These are phyloP conservation scores for Pseudotriccus pelzelni DNA, from an alignment of 2,797 vertebrate genomes.

Conservation along the genomic window DNA sequence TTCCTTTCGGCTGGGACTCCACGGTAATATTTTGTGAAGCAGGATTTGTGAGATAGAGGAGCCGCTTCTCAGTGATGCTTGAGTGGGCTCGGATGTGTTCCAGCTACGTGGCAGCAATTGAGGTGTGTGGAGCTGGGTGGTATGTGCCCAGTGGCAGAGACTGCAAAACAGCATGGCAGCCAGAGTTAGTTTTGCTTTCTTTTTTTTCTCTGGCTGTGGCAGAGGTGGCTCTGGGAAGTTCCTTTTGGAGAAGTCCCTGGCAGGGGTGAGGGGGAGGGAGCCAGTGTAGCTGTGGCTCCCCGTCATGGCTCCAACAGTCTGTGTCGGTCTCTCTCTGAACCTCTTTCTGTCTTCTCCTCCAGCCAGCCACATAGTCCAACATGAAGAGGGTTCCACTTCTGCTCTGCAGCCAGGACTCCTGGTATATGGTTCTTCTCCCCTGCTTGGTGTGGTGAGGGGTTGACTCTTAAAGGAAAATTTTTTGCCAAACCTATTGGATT, in stretches of 20 bases:
- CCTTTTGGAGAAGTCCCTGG: background rate
- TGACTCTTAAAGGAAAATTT: background rate
- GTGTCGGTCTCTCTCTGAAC: too few species aligned
- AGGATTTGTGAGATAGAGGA: background rate
- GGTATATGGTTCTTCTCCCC: background rate
- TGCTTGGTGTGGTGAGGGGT: too few species aligned
- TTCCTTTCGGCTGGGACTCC: background rate
- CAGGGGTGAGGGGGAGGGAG: background rate
- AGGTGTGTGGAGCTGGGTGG: background rate
- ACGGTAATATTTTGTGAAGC: background rate
- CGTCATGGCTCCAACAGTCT: background rate
- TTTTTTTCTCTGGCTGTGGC: background rate
- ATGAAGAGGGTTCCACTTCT: background rate
- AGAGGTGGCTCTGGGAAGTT: background rate
- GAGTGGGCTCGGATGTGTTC: background rate
- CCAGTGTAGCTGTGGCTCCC: background rate
- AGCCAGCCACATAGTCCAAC: background rate
- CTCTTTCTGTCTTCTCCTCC: background rate
- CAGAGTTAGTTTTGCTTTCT: background rate
- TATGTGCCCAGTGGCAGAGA: background rate
- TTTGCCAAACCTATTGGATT: background rate
- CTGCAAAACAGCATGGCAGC: too few species aligned
- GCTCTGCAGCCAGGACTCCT: background rate
- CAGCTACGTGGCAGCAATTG: background rate
- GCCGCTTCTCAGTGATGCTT: background rate